These are phyloP conservation scores for Drosophila yooni DNA, from an alignment of 2,888 invertebrate genomes.

Conservation along the genomic window DNA sequence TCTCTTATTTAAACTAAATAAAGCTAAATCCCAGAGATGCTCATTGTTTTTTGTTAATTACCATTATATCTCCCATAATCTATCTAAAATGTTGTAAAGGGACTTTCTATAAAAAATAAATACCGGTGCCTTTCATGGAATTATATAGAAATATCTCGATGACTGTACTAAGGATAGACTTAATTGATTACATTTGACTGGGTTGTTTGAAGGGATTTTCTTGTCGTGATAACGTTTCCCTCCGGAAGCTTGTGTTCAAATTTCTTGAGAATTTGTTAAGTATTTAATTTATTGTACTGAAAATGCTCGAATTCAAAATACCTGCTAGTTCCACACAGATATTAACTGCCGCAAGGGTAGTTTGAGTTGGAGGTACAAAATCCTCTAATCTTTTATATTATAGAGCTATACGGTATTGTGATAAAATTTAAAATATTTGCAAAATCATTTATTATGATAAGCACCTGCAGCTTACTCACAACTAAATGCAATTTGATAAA, in stretches of 20 bases:
- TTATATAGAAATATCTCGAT: background rate
- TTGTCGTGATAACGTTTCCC: background rate
- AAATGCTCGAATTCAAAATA: background rate
- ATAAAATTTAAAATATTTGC: background rate
- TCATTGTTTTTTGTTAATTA: constrained; percentile 17
- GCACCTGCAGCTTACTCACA: constrained; percentile 17
- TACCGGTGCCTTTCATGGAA: background rate
- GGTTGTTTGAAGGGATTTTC: background rate
- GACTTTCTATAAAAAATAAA: background rate
- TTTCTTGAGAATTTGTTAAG: background rate
- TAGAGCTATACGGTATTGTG: background rate
- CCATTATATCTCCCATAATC: background rate
- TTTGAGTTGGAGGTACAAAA: background rate
- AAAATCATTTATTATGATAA: background rate
- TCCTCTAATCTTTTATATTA: background rate
- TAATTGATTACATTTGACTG: background rate
- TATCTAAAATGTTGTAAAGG: background rate
- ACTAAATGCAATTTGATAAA: constrained; percentile 35
- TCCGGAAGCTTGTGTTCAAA: background rate
- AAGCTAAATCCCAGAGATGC: constrained; percentile 26
- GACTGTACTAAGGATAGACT: background rate
- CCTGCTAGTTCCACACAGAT: background rate
- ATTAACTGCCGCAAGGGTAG: background rate
- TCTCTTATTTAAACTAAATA: constrained; percentile 58
- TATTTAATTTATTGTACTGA: background rate